Percentiles rank a stretch among this genome's conserved stretches.
phyloP scores from a whole-genome alignment of 1,140 invertebrate genomes.

The Drosophila pectinifera region DNA sequence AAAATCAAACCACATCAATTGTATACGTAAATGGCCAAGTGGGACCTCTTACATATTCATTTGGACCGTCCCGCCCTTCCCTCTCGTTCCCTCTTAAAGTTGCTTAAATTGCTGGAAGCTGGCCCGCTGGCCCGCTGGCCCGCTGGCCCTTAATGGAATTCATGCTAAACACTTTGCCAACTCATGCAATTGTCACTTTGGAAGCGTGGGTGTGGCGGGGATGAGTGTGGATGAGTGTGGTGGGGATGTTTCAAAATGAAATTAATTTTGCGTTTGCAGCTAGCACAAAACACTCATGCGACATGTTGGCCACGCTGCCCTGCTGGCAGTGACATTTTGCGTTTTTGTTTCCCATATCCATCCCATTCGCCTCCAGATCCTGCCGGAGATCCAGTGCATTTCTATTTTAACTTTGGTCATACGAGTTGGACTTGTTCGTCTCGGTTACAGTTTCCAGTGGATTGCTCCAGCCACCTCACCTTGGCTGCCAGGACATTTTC shows the following conservation, averaged over 20 bases:
- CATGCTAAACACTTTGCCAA: conserved; percentile 75
- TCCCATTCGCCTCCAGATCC: conserved; percentile 11
- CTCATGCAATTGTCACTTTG: conserved; percentile 76
- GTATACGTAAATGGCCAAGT: conserved; percentile 80
- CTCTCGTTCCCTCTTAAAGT: conserved; percentile 34
- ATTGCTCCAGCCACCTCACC: conserved; percentile 36
- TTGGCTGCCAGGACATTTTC: neutral
- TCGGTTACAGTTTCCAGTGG: conserved; percentile 71
- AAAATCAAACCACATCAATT: conserved; percentile 83
- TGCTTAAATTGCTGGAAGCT: conserved; percentile 57
- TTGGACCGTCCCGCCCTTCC: conserved; percentile 16
- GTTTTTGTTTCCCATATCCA: conserved; percentile 55
- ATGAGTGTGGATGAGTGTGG: too few species aligned
- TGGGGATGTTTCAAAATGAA: conserved; percentile 61
- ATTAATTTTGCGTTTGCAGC: conserved; percentile 77
- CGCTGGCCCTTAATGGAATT: conserved; percentile 67
- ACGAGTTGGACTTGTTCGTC: conserved; percentile 65
- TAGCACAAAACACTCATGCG: conserved; percentile 73
- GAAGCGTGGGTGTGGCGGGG: conserved; percentile 24
- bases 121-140: conserved; percentile 45
- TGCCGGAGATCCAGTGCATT: conserved; percentile 43
- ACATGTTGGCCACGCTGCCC: conserved; percentile 51
- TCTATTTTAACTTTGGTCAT: conserved; percentile 80
- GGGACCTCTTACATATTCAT: conserved; percentile 82
- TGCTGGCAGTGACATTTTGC: conserved; percentile 67